Conservation (phyloP, 2,113 vertebrate genomes). For the Pollachius pollachius region DNA sequence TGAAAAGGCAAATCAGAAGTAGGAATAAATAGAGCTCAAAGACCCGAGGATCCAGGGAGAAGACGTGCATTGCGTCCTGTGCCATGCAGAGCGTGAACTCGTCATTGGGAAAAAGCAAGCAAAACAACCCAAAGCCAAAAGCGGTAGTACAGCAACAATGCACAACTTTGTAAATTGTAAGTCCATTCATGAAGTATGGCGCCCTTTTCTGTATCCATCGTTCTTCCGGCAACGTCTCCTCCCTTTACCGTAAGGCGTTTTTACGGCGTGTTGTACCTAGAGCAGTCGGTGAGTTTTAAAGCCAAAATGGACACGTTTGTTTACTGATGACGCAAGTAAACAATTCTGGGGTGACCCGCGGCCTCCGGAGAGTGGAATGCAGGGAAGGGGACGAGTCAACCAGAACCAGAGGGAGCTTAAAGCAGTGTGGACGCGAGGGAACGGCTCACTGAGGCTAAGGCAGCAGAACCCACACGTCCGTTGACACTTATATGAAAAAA, state of each 20-base stretch:
- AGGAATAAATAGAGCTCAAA: slow-evolving; percentile 42
- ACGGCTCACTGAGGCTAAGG: too few species aligned
- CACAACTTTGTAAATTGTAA: not conserved
- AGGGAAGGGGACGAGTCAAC: not conserved
- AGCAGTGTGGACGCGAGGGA: too few species aligned
- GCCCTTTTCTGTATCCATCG: slow-evolving; percentile 25
- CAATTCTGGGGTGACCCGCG: not conserved
- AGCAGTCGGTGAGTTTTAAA: slow-evolving; percentile 20
- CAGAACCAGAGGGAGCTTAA: too few species aligned
- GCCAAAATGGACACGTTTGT: slow-evolving; percentile 18
- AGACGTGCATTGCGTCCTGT: slow-evolving; percentile 31
- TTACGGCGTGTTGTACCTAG: slow-evolving; percentile 3
- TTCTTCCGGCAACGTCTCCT: slow-evolving; percentile 17
- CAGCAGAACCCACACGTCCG: too few species aligned
- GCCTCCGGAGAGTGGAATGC: slow-evolving; percentile 54
- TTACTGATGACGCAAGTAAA: slow-evolving; percentile 19
- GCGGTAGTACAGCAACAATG: too few species aligned
- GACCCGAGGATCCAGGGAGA: slow-evolving; percentile 20
- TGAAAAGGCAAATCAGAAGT: slow-evolving; percentile 6
- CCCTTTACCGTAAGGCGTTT: slow-evolving; percentile 26
- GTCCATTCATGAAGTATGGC: slow-evolving; percentile 29
- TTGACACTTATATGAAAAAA: not conserved
- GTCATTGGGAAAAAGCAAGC: slow-evolving; percentile 17
- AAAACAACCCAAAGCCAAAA: not conserved
- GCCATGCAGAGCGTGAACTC: slow-evolving; percentile 30